These are phyloP conservation scores for Microtus oregoni DNA, from an alignment of 2,113 vertebrate genomes.

Conservation along the genomic window DNA sequence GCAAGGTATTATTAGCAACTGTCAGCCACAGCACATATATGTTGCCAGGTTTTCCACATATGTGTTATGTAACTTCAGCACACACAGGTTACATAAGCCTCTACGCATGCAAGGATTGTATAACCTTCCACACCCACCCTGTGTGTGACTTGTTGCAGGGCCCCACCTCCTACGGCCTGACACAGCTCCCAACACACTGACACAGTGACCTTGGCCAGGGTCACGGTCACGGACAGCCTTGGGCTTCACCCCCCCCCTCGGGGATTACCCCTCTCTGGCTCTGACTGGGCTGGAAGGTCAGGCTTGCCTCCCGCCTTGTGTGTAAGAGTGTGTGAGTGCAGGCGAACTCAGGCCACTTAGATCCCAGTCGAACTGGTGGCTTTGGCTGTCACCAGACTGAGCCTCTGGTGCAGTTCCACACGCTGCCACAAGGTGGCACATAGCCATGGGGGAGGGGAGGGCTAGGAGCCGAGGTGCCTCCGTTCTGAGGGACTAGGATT, in stretches of 20 bases:
- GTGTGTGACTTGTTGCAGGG: slow-evolving; percentile 9
- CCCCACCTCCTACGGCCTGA: slow-evolving; percentile 47
- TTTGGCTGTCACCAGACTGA: neutral
- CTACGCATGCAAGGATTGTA: slow-evolving; percentile 57
- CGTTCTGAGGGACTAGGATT: neutral
- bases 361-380: neutral
- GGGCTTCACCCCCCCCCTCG: slow-evolving; percentile 21
- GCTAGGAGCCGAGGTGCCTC: neutral
- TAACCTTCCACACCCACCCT: slow-evolving; percentile 62
- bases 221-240: slow-evolving; percentile 53
- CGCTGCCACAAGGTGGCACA: slow-evolving; percentile 73
- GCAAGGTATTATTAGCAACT: neutral
- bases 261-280: slow-evolving; percentile 54
- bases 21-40: slow-evolving; percentile 47
- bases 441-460: slow-evolving; percentile 60
- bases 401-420: slow-evolving; percentile 59
- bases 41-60: slow-evolving; percentile 64
- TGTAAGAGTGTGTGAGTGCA: neutral
- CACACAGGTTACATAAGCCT: slow-evolving; percentile 73
- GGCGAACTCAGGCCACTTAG: neutral
- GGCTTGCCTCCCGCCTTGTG: neutral
- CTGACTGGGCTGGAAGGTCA: slow-evolving; percentile 40
- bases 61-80: slow-evolving; percentile 70
- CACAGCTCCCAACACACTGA: slow-evolving; percentile 76
- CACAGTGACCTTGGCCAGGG: slow-evolving; percentile 83